Percentiles rank a stretch among this genome's conserved stretches.
phyloP scores from a whole-genome alignment of 2,113 vertebrate species.

The Probosciger aterrimus region DNA sequence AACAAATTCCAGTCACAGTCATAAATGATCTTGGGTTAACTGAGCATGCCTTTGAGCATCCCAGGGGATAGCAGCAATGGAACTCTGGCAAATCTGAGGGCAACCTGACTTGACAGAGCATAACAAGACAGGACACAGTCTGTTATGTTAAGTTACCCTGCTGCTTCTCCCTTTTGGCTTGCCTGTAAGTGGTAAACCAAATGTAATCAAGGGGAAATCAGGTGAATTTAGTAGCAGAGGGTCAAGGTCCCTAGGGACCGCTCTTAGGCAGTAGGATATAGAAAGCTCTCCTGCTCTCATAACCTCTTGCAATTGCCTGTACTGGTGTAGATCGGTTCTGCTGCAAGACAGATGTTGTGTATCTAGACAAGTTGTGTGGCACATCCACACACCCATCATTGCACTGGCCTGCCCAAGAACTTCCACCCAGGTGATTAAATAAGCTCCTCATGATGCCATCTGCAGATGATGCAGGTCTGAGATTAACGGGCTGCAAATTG shows the following conservation, averaged over 20 bases:
- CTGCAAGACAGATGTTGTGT: background rate
- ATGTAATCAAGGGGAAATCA: background rate
- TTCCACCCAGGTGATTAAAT: background rate
- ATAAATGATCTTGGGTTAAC: background rate
- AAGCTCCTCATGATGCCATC: background rate
- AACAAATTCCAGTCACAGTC: background rate
- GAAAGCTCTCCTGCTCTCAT: background rate
- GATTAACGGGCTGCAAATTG: background rate
- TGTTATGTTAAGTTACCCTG: background rate
- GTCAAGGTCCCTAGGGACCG: background rate
- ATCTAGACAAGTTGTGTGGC: background rate
- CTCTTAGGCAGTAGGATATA: background rate
- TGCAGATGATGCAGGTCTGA: background rate
- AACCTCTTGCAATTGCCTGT: fast-evolving
- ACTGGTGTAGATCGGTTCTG: background rate
- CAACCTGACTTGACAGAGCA: background rate
- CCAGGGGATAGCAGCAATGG: background rate
- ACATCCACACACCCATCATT: background rate
- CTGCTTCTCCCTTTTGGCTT: background rate
- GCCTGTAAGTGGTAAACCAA: background rate
- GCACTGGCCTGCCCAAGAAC: background rate
- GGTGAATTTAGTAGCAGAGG: background rate
- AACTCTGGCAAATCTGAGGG: slow-evolving; percentile 6
- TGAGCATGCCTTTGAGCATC: background rate
- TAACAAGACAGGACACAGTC: background rate